These are phyloP conservation scores for Eupithecia subfuscata DNA, from an alignment of 2,888 invertebrate genomes.

Conservation along the genomic window DNA sequence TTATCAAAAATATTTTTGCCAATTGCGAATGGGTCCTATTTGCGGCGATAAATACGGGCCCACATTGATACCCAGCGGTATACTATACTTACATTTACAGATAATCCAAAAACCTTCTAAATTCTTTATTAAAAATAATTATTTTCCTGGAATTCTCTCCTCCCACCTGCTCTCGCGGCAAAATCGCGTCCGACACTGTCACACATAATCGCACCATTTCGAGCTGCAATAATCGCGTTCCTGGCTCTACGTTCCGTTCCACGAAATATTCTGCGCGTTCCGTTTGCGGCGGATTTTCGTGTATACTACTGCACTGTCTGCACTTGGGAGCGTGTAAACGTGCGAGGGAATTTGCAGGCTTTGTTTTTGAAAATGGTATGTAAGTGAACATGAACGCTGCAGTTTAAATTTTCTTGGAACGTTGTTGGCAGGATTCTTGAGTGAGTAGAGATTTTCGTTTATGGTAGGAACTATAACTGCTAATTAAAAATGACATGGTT, in stretches of 20 bases:
- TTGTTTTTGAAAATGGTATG: constrained; percentile 64
- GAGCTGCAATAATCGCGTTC: constrained; percentile 70
- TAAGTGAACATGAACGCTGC: constrained; percentile 43
- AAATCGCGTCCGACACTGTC: not conserved
- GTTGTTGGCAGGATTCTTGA: not conserved
- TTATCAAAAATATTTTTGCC: not conserved
- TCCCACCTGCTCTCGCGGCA: not conserved
- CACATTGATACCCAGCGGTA: not conserved
- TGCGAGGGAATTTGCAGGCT: constrained; percentile 54
- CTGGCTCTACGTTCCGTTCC: constrained; percentile 51
- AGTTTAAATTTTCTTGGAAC: constrained; percentile 33
- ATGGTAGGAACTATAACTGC: not conserved
- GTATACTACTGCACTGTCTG: constrained; percentile 57
- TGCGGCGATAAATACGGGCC: not conserved
- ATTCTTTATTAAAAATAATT: not conserved
- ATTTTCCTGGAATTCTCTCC: not conserved
- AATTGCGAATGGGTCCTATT: not conserved
- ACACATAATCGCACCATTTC: constrained; percentile 42
- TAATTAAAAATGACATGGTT: not conserved
- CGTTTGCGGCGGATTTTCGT: constrained; percentile 63
- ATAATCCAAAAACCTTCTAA: not conserved
- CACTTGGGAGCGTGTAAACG: constrained; percentile 49
- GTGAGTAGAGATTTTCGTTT: not conserved
- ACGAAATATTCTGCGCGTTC: constrained; percentile 7
- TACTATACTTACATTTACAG: not conserved